Evolutionary conservation across 64 coral and sea anemone genomes (phyloP).

Genomic region (Acropora yongei): DNA sequence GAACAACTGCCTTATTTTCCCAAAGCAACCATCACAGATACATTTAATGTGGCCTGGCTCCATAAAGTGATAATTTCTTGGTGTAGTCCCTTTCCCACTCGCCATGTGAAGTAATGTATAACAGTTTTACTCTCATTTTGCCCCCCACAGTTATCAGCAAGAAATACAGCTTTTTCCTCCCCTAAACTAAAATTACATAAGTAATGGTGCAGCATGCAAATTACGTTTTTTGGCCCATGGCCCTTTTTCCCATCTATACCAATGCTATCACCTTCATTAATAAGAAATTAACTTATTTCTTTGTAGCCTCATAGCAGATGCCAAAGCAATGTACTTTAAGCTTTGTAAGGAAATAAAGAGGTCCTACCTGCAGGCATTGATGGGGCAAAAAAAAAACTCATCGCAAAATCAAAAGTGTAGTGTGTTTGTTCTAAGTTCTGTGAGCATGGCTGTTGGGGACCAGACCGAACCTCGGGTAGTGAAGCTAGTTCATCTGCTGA

Average conservation of each 20-base stretch:
- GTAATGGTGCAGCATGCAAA: not conserved
- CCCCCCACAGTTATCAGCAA: too few species aligned
- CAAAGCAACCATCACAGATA: constrained; percentile 9
- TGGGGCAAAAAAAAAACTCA: constrained; percentile 2
- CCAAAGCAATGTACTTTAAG: constrained; percentile 11
- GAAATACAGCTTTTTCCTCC: constrained; percentile 5
- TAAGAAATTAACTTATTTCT: constrained; percentile 3
- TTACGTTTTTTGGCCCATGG: not conserved
- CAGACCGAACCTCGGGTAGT: not conserved
- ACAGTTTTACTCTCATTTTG: not conserved
- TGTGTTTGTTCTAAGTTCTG: not conserved
- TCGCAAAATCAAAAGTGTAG: constrained; percentile 9
- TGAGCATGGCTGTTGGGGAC: constrained; percentile 5
- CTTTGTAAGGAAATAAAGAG: not conserved
- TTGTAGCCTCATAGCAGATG: not conserved
- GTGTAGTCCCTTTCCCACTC: not conserved
- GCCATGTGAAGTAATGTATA: not conserved
- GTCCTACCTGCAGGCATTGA: not conserved
- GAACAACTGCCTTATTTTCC: constrained; percentile 5
- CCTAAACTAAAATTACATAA: constrained; percentile 2
- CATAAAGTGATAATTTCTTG: not conserved
- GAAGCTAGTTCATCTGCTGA: not conserved
- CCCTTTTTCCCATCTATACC: constrained; percentile 4
- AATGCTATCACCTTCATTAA: constrained; percentile 1
- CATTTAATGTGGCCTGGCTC: not conserved